Evolutionary conservation across 1,140 invertebrate genomes (phyloP), one percentile per base, ranked within the genome.

Genomic region (Holcopasites calliopsidis): DNA sequence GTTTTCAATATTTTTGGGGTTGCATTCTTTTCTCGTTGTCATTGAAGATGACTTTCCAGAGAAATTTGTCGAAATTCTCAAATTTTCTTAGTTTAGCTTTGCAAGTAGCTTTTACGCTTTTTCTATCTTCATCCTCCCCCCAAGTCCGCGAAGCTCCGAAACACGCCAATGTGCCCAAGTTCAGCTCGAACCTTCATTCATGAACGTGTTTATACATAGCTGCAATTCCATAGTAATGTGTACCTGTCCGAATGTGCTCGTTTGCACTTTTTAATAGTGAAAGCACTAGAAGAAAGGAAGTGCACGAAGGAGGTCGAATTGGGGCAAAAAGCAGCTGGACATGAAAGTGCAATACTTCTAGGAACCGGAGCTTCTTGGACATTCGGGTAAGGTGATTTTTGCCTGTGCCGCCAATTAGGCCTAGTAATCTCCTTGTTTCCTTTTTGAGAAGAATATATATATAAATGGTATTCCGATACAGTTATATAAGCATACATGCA

Each of bases 381-480:
- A 31, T 3, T 68, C n/a, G n/a, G 49, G 38, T 5, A 38, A 54
- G 69, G 23, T 35, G 0, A 50, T 64, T 72, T 44, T 54, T 28
- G 21, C 65, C 88, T 87, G 90, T 85, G 85, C 88, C 88, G 87
- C 88, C 89, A 87, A 76, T 90, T 92, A 92, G 90, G 91, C 90
- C 90, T 92, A 92, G 90, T 90, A 75, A 90, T 87, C 85, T 86
- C 84, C 79, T 88, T 86, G 85, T 90, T 90, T 91, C 88, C 79
- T 88, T 90, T 89, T 87, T 79, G 71, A 80, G 54, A 83, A 49
- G 52, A 71, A 84, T 77, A 85, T 75, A 84, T 77, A 79, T 75
- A 75, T 62, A 75, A 49, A 78, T 65, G 35, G 82, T 80, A 84
- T 71, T 57, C 54, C 73, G 85, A 82, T 82, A 75, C 84, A 65